Conservation (phyloP, 2,797 vertebrate genomes). For the Aeoliscus strigatus region DNA sequence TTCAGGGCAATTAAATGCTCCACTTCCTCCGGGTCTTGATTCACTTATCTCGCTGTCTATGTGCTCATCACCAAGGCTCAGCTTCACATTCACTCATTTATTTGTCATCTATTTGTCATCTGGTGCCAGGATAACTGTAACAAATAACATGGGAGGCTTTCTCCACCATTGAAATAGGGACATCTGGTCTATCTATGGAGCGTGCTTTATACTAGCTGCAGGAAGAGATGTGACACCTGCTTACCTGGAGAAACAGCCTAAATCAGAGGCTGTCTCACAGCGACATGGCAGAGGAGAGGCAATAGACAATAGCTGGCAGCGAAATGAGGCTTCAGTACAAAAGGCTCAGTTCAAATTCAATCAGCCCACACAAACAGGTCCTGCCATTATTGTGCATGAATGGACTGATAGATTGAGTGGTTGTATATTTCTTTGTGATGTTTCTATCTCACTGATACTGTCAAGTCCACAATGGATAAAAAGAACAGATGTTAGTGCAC, state of each 20-base stretch:
- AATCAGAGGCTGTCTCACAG: constrained; percentile 54
- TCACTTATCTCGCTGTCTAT: constrained; percentile 62
- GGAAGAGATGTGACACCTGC: constrained; percentile 66
- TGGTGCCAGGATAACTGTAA: constrained; percentile 63
- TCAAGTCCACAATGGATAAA: constrained; percentile 32
- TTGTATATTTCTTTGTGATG: constrained; percentile 54
- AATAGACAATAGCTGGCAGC: constrained; percentile 47
- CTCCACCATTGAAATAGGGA: constrained; percentile 58
- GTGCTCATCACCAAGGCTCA: constrained; percentile 49
- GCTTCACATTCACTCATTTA: constrained; percentile 57
- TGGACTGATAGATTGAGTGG: constrained; percentile 54
- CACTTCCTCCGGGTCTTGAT: constrained; percentile 64
- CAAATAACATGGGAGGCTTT: constrained; percentile 54
- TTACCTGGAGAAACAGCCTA: constrained; percentile 61
- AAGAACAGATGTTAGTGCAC: constrained; percentile 40
- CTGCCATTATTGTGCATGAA: constrained; percentile 53
- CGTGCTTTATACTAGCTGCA: constrained; percentile 39
- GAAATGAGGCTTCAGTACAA: constrained; percentile 53
- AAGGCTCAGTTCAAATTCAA: constrained; percentile 57
- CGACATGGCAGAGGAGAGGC: constrained; percentile 28
- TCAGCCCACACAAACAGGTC: constrained; percentile 57
- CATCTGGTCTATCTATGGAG: constrained; percentile 62
- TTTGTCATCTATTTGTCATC: constrained; percentile 72
- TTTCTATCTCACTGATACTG: constrained; percentile 55
- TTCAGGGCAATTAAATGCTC: constrained; percentile 70